phyloP scores from a whole-genome alignment of 1,140 invertebrate genomes.

The Tetraneura akinire region DNA sequence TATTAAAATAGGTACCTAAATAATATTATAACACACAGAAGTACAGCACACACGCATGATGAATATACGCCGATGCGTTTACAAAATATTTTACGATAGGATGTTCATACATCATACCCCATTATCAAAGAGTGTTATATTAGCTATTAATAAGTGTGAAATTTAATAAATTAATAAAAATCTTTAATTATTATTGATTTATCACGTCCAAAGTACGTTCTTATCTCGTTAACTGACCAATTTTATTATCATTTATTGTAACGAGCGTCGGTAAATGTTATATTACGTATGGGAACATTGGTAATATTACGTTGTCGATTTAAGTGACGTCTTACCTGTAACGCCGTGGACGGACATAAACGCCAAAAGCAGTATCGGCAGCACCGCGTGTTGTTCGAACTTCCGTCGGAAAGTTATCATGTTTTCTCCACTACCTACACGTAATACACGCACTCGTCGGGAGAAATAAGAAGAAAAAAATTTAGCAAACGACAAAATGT shows the following conservation, averaged over 20 bases:
- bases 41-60: no score
- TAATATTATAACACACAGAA: no score
- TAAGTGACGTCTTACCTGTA: background rate
- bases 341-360: background rate
- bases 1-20: no score
- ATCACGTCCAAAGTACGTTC: background rate
- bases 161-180: no score
- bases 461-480: background rate
- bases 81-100: no score
- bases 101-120: no score
- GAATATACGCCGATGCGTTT: no score
- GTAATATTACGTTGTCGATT: background rate
- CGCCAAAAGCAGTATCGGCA: slow-evolving; percentile 16
- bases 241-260: background rate
- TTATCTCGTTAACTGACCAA: background rate
- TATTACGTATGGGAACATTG: background rate
- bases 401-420: background rate
- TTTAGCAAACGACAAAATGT: background rate
- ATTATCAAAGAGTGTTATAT: no score
- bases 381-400: background rate
- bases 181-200: slow-evolving; percentile 1
- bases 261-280: no score
- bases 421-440: background rate
- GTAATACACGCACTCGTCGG: background rate
- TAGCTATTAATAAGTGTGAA: no score